These are phyloP conservation scores for Theonella swinhoei DNA, from an alignment of 37 sponge, comb jelly and placozoan species.

Conservation along the genomic window DNA sequence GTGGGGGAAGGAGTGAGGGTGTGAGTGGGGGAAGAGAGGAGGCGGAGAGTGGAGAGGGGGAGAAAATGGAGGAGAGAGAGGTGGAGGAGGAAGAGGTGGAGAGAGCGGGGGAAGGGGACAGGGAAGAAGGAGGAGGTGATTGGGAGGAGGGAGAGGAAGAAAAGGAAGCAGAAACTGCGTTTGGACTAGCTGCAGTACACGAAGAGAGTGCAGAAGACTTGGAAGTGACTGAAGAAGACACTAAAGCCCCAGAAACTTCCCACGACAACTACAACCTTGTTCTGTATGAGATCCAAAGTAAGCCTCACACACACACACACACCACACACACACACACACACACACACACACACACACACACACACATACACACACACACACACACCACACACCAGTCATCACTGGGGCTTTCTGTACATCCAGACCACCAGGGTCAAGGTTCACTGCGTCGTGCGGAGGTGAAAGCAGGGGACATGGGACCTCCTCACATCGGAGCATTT, in stretches of 20 bases:
- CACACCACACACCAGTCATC: not conserved
- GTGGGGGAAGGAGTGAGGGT: not conserved
- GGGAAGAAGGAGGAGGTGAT: not conserved
- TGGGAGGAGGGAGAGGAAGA: not conserved
- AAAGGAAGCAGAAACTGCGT: not conserved
- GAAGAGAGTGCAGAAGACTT: not conserved
- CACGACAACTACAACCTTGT: not conserved
- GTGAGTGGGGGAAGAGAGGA: not conserved
- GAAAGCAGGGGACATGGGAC: not conserved
- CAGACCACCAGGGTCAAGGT: not conserved
- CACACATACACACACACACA: not conserved
- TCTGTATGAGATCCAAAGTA: conserved; percentile 26
- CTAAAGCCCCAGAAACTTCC: not conserved
- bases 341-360: not conserved
- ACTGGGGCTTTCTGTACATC: not conserved
- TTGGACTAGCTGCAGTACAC: not conserved
- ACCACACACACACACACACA: not conserved
- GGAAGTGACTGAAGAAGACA: not conserved
- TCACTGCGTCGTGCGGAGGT: not conserved
- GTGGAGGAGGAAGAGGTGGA: not conserved
- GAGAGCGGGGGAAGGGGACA: not conserved
- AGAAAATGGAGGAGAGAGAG: not conserved
- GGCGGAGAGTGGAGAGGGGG: not conserved
- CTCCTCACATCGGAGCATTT: conserved; percentile 49
- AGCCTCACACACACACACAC: no score